A percentile compares a stretch with the other conserved stretches of the same genome.
Conservation (phyloP, 1,140 invertebrate species). For the Atta cephalotes region DNA sequence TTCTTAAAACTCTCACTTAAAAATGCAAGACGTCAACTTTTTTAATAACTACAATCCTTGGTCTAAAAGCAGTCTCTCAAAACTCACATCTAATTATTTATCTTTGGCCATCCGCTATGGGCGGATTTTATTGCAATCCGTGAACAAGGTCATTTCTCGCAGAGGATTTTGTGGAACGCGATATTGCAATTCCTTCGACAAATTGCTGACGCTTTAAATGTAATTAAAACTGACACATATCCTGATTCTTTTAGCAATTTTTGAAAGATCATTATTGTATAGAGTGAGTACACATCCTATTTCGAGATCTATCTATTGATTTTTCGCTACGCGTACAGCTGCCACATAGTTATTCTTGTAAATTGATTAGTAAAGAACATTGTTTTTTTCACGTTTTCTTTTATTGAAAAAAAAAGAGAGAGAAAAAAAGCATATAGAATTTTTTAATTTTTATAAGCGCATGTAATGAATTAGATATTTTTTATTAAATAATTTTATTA, state of each 20-base stretch:
- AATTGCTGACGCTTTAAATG: slow-evolving; percentile 32
- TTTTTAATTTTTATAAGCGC: neutral
- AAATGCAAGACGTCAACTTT: slow-evolving; percentile 44
- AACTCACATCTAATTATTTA: slow-evolving; percentile 54
- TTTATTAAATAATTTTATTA: neutral
- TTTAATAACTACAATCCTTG: slow-evolving; percentile 38
- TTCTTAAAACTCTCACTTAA: slow-evolving; percentile 12
- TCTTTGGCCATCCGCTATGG: slow-evolving; percentile 22
- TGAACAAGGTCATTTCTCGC: slow-evolving; percentile 22
- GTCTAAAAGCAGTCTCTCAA: slow-evolving; percentile 33
- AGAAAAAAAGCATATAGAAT: neutral
- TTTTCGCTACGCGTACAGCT: neutral
- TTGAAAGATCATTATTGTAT: neutral
- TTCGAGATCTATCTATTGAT: neutral
- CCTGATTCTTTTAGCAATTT: slow-evolving; percentile 23
- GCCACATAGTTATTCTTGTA: neutral
- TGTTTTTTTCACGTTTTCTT: neutral
- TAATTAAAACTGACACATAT: slow-evolving; percentile 27
- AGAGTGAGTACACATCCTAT: neutral
- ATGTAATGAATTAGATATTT: neutral
- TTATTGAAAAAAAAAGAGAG: neutral
- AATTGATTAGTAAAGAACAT: neutral
- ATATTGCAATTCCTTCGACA: slow-evolving; percentile 46
- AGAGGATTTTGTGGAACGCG: slow-evolving; percentile 44
- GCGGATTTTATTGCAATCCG: slow-evolving; percentile 33